Percentiles rank a stretch among this genome's conserved stretches.
Conservation (phyloP, 2,888 invertebrate species). For the Sphinx pinastri region DNA sequence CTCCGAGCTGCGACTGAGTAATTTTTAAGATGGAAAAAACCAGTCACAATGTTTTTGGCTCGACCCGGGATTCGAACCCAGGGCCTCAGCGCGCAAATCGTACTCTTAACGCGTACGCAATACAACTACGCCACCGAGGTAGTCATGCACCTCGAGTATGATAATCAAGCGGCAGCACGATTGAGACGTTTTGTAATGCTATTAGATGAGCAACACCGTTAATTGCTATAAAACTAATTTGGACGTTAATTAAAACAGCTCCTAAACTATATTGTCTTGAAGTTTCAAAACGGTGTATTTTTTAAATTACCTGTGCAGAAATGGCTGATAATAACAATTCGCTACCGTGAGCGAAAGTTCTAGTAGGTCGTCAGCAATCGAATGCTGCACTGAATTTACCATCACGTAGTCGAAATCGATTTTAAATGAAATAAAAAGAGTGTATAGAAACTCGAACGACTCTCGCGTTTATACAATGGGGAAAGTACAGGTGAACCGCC, state of each 20-base stretch:
- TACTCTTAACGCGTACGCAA: too few relatives aligned
- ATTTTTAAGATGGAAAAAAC: too few relatives aligned
- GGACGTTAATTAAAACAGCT: neutral
- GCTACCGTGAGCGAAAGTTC: too few relatives aligned
- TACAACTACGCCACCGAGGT: too few relatives aligned
- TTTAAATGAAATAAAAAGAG: conserved; percentile 4
- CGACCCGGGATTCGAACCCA: too few relatives aligned
- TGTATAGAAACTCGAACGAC: neutral
- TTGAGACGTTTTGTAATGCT: neutral
- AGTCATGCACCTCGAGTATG: conserved; percentile 16
- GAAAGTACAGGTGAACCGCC: conserved; percentile 58
- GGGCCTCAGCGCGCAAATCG: too few relatives aligned
- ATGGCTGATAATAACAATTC: too few relatives aligned
- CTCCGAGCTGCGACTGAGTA: too few relatives aligned
- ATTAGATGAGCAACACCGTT: too few relatives aligned
- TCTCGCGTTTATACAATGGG: conserved; percentile 34
- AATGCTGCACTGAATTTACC: neutral
- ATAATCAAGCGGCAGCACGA: neutral
- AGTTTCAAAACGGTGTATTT: too few relatives aligned
- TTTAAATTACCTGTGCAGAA: too few relatives aligned
- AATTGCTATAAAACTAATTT: neutral
- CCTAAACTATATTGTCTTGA: neutral
- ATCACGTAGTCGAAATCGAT: conserved; percentile 6
- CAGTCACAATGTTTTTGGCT: too few relatives aligned
- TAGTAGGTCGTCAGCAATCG: neutral